Evolutionary conservation across 53 echinoderm and acorn worm genomes (phyloP).

Genomic region (Echinarachnius parma): DNA sequence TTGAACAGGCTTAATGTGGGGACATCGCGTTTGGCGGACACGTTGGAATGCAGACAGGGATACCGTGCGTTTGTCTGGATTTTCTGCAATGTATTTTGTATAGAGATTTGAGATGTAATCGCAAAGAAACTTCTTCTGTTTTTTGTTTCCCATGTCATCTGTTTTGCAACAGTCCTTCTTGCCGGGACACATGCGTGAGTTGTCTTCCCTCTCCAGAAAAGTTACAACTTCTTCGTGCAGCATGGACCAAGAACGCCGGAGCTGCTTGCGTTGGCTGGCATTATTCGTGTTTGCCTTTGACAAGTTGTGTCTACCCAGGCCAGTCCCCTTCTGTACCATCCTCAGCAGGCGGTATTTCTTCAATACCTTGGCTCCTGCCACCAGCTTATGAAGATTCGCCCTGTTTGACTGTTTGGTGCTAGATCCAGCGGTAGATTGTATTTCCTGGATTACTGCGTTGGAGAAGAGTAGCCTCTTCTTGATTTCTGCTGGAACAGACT

Average conservation of each 20-base stretch:
- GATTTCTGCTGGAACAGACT: conserved; percentile 17
- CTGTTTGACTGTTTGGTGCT: not conserved
- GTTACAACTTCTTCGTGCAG: conserved; percentile 51
- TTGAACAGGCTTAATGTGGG: conserved; percentile 52
- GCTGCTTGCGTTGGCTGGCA: conserved; percentile 2
- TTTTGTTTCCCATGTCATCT: conserved; percentile 23
- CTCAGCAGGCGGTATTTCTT: conserved; percentile 46
- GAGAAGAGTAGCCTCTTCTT: conserved; percentile 40
- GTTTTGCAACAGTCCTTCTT: conserved; percentile 53
- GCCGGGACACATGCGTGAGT: conserved; percentile 48
- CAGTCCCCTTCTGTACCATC: conserved; percentile 33
- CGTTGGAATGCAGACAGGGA: conserved; percentile 52
- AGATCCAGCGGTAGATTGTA: not conserved
- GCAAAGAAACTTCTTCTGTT: conserved; percentile 42
- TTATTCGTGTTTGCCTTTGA: conserved; percentile 18
- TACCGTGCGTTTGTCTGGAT: conserved; percentile 41
- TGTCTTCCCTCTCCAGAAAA: conserved; percentile 55
- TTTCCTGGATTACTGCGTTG: conserved; percentile 37
- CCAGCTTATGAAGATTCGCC: conserved; percentile 11
- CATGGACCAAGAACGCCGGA: conserved; percentile 13
- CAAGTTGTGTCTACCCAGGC: conserved; percentile 42
- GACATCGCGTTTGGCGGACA: conserved; percentile 29
- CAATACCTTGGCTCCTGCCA: conserved; percentile 21
- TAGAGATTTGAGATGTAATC: conserved; percentile 51
- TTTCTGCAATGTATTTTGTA: conserved; percentile 45